Evolutionary conservation across 53 echinoderm and acorn worm species (phyloP).

Genomic region (Mesocentrotus franciscanus): DNA sequence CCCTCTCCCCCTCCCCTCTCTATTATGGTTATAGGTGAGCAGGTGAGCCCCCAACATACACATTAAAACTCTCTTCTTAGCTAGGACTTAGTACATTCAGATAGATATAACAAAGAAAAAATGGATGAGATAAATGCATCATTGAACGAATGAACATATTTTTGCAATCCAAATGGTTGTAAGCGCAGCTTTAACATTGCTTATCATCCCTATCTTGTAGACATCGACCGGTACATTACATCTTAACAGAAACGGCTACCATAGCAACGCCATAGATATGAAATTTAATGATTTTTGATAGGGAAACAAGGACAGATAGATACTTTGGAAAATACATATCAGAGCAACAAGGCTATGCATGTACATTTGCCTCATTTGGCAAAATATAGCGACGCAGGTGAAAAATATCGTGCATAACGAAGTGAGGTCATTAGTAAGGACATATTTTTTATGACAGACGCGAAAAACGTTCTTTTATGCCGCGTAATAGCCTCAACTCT

Average conservation of each 20-base stretch:
- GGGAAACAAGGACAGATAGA: background rate
- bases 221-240: background rate
- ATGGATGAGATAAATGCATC: no score
- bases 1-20: no score
- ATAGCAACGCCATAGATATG: slow-evolving; percentile 1
- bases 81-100: no score
- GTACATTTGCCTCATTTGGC: background rate
- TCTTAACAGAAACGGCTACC: background rate
- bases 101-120: no score
- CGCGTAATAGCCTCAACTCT: slow-evolving; percentile 18
- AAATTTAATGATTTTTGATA: background rate
- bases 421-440: background rate
- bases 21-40: no score
- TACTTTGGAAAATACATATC: background rate
- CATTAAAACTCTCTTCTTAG: no score
- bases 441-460: background rate
- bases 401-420: background rate
- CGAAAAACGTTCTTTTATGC: slow-evolving; percentile 8
- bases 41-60: no score
- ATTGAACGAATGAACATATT: no score
- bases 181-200: no score
- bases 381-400: background rate
- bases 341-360: background rate
- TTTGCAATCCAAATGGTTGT: no score
- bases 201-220: no score